phyloP scores from a whole-genome alignment of 1,140 invertebrate genomes.

The Calliphora vicina region DNA sequence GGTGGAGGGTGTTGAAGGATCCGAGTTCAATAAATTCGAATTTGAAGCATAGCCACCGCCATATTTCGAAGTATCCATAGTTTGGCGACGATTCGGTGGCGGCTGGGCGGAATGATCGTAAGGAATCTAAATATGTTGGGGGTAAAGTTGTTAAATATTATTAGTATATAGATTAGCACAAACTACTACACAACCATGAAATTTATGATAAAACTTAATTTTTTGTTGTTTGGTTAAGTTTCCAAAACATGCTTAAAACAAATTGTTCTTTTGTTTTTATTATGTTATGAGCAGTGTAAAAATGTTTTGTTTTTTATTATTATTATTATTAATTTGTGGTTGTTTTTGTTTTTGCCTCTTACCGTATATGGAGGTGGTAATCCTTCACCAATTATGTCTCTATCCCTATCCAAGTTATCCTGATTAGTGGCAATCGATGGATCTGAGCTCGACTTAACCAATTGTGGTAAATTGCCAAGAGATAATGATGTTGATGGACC shows the following conservation, averaged over 20 bases:
- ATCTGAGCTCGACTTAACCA: constrained; percentile 87
- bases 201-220: too few relatives aligned
- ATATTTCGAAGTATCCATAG: constrained; percentile 58
- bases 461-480: constrained; percentile 69
- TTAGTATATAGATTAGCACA: constrained; percentile 7
- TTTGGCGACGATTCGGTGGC: constrained; percentile 52
- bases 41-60: constrained; percentile 41
- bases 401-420: constrained; percentile 70
- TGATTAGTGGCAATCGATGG: constrained; percentile 74
- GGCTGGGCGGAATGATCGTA: constrained; percentile 54
- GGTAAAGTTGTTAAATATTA: neutral
- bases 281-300: neutral
- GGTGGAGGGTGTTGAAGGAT: constrained; percentile 42
- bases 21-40: constrained; percentile 41
- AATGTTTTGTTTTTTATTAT: neutral
- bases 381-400: constrained; percentile 67
- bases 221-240: neutral
- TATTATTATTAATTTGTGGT: neutral
- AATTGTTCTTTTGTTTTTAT: constrained; percentile 4
- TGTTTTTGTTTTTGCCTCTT: constrained; percentile 56
- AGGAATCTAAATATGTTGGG: constrained; percentile 47
- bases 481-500: constrained; percentile 71
- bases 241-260: constrained; percentile 17
- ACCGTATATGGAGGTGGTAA: constrained; percentile 82
- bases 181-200: neutral